These are phyloP conservation scores for Vespertilio murinus DNA, from an alignment of 2,797 vertebrate genomes.

Conservation along the genomic window DNA sequence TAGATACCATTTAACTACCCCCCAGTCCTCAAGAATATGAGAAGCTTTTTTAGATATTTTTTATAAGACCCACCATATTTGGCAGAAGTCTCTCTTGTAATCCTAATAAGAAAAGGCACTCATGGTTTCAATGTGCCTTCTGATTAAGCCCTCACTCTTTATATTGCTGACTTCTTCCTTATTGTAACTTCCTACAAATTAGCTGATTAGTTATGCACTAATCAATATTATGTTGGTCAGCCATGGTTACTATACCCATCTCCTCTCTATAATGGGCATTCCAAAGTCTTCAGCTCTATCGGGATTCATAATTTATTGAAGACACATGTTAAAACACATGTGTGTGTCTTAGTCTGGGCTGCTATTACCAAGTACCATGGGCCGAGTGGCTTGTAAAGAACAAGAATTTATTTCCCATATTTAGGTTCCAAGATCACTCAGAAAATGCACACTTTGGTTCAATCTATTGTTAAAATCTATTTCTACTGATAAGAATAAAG, in stretches of 20 bases:
- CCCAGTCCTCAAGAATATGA: too few relatives aligned
- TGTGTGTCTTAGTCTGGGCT: background rate
- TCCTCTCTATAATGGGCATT: background rate
- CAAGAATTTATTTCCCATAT: background rate
- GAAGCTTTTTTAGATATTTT: background rate
- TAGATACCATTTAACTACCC: too few relatives aligned
- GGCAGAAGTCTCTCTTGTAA: background rate
- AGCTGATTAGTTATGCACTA: background rate
- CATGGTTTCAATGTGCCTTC: accelerated
- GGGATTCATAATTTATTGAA: background rate
- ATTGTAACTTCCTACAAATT: background rate
- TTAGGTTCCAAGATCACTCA: background rate
- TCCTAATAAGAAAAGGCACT: background rate
- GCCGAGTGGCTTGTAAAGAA: background rate
- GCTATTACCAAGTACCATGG: background rate
- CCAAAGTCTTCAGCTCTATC: background rate
- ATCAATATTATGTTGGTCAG: background rate
- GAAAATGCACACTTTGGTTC: accelerated
- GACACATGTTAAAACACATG: background rate
- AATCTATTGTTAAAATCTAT: background rate
- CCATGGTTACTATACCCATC: too few relatives aligned
- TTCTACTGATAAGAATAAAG: background rate
- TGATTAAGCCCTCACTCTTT: accelerated
- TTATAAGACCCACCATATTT: background rate
- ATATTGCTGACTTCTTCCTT: background rate